A percentile compares a stretch with the other conserved stretches of the same genome.
phyloP scores from a whole-genome alignment of 2,888 invertebrate genomes.

The Prosopocoilus inquinatus region DNA sequence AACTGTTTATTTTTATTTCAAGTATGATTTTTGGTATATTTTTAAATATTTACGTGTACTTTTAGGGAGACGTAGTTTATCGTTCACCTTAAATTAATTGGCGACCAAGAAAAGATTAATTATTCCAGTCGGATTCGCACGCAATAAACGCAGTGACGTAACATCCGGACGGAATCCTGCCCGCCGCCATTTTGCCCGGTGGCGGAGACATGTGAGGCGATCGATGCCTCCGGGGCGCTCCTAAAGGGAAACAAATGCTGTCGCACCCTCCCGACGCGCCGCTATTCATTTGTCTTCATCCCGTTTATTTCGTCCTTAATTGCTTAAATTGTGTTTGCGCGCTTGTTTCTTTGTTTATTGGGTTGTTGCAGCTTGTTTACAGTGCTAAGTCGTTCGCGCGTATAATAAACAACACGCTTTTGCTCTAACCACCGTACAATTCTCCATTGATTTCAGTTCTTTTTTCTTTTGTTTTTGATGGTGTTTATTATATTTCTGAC shows the following conservation, averaged over 20 bases:
- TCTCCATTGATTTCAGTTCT: too few relatives aligned
- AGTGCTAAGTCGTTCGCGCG: background rate
- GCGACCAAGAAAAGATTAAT: too few relatives aligned
- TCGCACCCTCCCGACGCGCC: conserved; percentile 31
- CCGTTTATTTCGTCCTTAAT: conserved; percentile 30
- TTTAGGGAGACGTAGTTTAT: too few relatives aligned
- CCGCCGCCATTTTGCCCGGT: conserved; percentile 49
- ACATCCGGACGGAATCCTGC: conserved; percentile 19
- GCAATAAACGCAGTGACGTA: conserved; percentile 23
- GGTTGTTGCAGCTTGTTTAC: conserved; percentile 16
- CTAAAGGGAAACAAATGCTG: conserved; percentile 40
- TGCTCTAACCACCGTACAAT: too few relatives aligned
- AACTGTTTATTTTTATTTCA: too few relatives aligned
- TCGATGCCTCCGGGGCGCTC: conserved; percentile 41
- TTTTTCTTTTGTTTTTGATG: too few relatives aligned
- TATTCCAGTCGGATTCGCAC: too few relatives aligned
- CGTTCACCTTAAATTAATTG: too few relatives aligned
- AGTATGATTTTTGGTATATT: too few relatives aligned
- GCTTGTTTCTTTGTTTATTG: conserved; percentile 24
- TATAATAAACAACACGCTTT: too few relatives aligned
- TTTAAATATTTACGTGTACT: too few relatives aligned
- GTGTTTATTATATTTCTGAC: too few relatives aligned
- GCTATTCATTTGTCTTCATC: conserved; percentile 41
- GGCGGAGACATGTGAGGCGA: conserved; percentile 47
- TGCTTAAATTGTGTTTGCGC: conserved; percentile 27